Evolutionary conservation across 2,888 invertebrate species (phyloP), one percentile per base, ranked within the genome.

Genomic region (Cyrtodaria siliqua): DNA sequence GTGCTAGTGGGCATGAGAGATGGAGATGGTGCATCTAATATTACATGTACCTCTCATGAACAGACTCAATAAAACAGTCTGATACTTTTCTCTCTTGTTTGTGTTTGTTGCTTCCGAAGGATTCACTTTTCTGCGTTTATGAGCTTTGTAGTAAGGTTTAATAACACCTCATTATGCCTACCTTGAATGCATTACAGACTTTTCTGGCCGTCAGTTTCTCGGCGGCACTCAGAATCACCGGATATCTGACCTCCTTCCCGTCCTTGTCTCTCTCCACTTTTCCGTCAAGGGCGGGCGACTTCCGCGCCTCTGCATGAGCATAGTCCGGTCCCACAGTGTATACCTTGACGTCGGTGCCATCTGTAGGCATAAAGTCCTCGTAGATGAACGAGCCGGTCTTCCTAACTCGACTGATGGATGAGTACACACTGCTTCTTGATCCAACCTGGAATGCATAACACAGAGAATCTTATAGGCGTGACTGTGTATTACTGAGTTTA

Each of bases 311-410:
- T 0, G 99, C 99, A 94, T 99, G 99, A 2, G 99, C 99, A 93
- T 99, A 99, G 93, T 99, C 99, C 0, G 99, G 99, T 0, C 99
- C 99, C 29, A 99, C 99, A 0, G 99, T 99, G 93, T 99, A 99
- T 27, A 99, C 99, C 93, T 96, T 96, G 2, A 96, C 95, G 93
- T 96, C 95, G 4, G 95, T 95, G 4, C 99, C 99, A 95, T 99
- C 99, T 42, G 99, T 99, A 6, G 99, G 99, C 98, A 99, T 99
- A 93, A 99, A 99, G 94, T 99, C 99, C 95, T 99, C 99, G 93
- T 99, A 99, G 92, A 99, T 99, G 93, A 97, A 99, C 14, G 98
- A 99, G 52, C 99, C 99, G 57, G 97, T 97, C 94, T 98, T 98
- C 66, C 99, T 95, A 8, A 99, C 98, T 89, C 98, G 95, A 52